Percentiles rank a stretch among this genome's conserved stretches.
phyloP scores from a whole-genome alignment of 2,888 invertebrate genomes.

The Lasioglossum leucozonium region DNA sequence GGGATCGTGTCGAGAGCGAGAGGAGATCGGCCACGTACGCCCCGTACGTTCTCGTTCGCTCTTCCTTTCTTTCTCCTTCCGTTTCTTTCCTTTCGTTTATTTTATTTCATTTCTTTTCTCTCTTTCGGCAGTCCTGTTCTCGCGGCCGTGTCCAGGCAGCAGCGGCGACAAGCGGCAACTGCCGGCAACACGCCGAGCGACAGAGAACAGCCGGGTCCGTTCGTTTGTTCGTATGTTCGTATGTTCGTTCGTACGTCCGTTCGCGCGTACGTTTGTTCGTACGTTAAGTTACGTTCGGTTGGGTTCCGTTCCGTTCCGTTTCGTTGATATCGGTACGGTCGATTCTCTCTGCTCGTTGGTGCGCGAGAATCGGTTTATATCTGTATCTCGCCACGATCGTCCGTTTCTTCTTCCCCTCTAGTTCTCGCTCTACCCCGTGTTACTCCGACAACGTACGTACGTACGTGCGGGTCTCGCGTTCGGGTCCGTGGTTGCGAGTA shows the following conservation, averaged over 20 bases:
- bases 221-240: slow-evolving; percentile 53
- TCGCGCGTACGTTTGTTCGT: slow-evolving; percentile 41
- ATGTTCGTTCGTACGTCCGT: slow-evolving; percentile 24
- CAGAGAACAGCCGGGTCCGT: slow-evolving; percentile 34
- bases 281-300: not conserved
- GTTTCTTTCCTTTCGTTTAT: not conserved
- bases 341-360: not conserved
- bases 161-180: slow-evolving; percentile 69
- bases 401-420: not conserved
- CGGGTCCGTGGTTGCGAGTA: slow-evolving; percentile 65
- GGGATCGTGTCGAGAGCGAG: not conserved
- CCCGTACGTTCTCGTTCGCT: not conserved
- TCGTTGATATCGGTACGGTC: not conserved
- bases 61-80: not conserved
- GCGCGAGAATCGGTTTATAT: not conserved
- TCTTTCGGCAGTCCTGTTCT: slow-evolving; percentile 25
- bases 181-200: slow-evolving; percentile 50
- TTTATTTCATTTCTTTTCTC: not conserved
- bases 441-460: not conserved
- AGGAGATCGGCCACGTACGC: not conserved
- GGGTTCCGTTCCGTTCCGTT: not conserved
- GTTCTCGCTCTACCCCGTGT: slow-evolving; percentile 7
- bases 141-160: slow-evolving; percentile 47
- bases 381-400: not conserved
- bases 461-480: slow-evolving; percentile 28